Base-by-base conservation (phyloP, 2,797 vertebrate genomes). In the Poecilia gillii region DNA sequence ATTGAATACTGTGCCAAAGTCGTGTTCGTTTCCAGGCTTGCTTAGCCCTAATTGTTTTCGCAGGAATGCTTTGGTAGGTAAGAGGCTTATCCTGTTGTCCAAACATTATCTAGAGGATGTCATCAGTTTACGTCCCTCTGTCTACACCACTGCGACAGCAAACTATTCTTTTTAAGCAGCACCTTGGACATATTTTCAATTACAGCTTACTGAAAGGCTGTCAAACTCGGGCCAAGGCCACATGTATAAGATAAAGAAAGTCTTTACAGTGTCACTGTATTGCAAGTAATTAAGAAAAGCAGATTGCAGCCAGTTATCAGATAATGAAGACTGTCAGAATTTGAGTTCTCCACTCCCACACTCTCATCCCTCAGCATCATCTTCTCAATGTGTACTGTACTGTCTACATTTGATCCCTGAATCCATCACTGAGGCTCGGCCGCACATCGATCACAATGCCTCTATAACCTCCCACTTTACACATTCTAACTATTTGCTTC, bases 231-330 rank as follows among this genome's bases (percentile, higher is more conserved):
- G 49, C 55, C 73, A 78, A 85, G 92, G 88, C 72, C 73, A 84
- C 74, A 88, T 78, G 76, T 64, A 74, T 81, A 78, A 83, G 79
- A 84, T 18, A 81, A 75, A 81, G 82, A 72, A 85, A 90, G 87
- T 89, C 83, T 89, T 91, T 89, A 89, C 79, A 39, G 8, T 78
- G 82, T 51, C 76, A 83, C 85, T 84, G 79, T 84, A 70, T 47
- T 64, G 77, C 59, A 70, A 53, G 84, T 89, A 88, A 94, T 92
- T 90, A 92, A 89, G 84, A 83, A 80, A 90, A 91, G 79, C 64
- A 88, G 90, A 91, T 75, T 91, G 80, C 82, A 80, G 85, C 68
- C 78, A 79, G 84, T 92, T 88, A 85, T 87, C 81, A 87, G 86
- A 76, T 91, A 88, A 90, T 90, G 83, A 91, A 81, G 74, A 82